Evolutionary conservation across 2,797 vertebrate species (phyloP).

Genomic region (Lacerta viridis): DNA sequence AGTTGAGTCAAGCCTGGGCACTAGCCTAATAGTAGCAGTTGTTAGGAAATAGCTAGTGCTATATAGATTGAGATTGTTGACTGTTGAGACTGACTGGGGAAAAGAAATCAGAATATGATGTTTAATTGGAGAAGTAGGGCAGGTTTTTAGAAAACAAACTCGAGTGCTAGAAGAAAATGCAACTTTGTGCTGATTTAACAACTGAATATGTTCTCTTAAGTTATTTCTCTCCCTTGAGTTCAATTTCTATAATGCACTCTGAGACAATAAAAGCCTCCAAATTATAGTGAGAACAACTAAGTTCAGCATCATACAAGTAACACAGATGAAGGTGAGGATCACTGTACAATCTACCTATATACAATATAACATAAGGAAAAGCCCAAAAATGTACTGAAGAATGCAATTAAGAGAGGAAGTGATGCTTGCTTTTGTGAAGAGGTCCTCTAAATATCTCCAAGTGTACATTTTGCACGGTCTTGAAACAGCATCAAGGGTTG

Average conservation of each 20-base stretch:
- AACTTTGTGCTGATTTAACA: background rate
- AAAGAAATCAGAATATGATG: background rate
- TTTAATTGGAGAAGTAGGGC: background rate
- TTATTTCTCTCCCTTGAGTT: slow-evolving; percentile 4
- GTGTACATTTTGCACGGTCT: background rate
- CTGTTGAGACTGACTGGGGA: background rate
- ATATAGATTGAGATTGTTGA: background rate
- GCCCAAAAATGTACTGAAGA: background rate
- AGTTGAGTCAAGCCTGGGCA: background rate
- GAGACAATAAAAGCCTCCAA: slow-evolving; percentile 10
- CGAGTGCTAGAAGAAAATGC: background rate
- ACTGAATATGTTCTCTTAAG: background rate
- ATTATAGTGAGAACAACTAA: background rate
- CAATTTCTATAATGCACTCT: background rate
- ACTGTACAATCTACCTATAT: background rate
- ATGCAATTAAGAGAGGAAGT: background rate
- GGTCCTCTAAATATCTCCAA: background rate
- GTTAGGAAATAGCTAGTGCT: slow-evolving; percentile 1
- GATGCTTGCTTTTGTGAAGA: too few species aligned
- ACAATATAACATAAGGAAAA: background rate
- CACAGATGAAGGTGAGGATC: background rate
- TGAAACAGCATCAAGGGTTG: background rate
- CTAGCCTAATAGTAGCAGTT: background rate
- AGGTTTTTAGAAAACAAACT: background rate
- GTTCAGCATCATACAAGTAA: background rate